Base-by-base conservation (phyloP, 2,888 invertebrate genomes). In the Keiferia lycopersicella region DNA sequence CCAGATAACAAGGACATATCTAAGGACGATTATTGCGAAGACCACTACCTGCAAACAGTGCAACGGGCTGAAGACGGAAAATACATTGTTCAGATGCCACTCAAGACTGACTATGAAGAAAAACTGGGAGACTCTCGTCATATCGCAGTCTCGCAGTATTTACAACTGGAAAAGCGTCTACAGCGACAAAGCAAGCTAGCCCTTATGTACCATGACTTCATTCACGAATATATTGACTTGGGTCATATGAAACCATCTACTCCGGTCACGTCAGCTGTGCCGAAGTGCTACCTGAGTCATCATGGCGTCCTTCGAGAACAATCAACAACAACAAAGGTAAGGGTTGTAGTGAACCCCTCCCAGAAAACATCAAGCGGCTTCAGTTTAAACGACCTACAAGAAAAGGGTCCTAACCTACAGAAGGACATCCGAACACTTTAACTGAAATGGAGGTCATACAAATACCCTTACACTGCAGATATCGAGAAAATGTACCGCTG, bases 311-410 rank as follows among this genome's bases (percentile, higher is more conserved):
- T 67, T 11, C 61, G 65, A 30, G 57, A 65, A 41, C 60, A 67
- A 6, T 68, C 69, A 34, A 64, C 45, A 8, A 71, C 70, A 0
- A 66, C 69, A 11, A 67, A 66, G 38, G 59, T 66, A n/a, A 65
- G 69, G 53, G 67, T 66, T 16, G 69, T 68, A 0, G 68, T 69
- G 38, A 69, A 70, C 30, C 67, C 66, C 2, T 68, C 70, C 0
- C 61, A 61, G n/a, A 66, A 64, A 57, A 68, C 68, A 8, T 34
- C 62, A 1, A 62, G 11, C 10, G 64, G 59, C 30, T 50, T 26
- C 16, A 64, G 59, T 51, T 22, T 64, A 20, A 64, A 64, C 59
- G 51, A 50, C 26, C 14, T 63, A 34, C 63, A 59, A 39, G 53
- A 53, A 26, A 45, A 51, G 2, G 41, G 64, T 7, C 56, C 61